Conservation (phyloP, 2,797 vertebrate species). For the Rhinichthys osculus region DNA sequence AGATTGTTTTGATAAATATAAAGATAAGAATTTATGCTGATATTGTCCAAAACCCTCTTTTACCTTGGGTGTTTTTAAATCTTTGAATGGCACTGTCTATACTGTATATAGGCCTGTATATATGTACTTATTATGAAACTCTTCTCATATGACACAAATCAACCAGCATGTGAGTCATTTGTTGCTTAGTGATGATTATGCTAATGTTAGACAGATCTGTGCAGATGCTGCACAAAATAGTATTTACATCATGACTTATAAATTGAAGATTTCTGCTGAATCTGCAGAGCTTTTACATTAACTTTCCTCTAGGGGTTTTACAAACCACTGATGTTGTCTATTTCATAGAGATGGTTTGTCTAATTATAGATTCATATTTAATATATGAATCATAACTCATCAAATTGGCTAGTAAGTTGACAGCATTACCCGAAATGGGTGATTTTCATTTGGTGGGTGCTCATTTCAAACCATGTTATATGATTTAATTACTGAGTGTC, state of each 20-base stretch:
- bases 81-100: neutral
- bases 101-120: neutral
- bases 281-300: neutral
- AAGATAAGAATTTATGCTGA: neutral
- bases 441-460: neutral
- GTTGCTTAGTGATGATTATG: neutral
- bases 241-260: neutral
- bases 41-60: neutral
- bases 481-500: neutral
- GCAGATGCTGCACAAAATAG: neutral
- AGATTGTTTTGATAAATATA: too few species aligned
- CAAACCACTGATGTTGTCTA: neutral
- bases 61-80: neutral
- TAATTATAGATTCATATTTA: neutral
- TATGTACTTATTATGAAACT: neutral
- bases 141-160: neutral
- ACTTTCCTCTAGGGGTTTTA: neutral
- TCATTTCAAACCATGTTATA: neutral
- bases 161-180: neutral
- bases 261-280: neutral
- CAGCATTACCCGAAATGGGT: neutral
- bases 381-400: neutral
- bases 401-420: neutral
- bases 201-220: neutral
- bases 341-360: too few species aligned